Base-by-base conservation (phyloP, 1,140 invertebrate genomes). In the Drosophila aff. region DNA sequence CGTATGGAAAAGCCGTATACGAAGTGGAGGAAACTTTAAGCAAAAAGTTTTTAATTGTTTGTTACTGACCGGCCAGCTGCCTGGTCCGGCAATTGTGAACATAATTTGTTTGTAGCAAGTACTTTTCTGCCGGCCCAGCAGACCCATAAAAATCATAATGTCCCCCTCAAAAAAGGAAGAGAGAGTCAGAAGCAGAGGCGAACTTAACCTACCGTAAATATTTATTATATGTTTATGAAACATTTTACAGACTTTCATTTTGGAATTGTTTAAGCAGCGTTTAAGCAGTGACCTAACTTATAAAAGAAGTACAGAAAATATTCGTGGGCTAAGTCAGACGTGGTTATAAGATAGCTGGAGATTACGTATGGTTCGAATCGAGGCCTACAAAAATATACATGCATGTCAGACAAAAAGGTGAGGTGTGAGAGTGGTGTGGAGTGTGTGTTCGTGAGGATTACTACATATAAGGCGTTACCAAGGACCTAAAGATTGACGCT, bases 211-310 rank as follows among this genome's bases (percentile, higher is more conserved):
- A 89, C 63, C 81, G 82, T 90, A 82, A 91, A 86, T 90, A 90
- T 90, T 89, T 89, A 89, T 89, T 90, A 77, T 90, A 80, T 90
- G 85, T 91, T 90, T 90, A 82, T 89, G 85, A 85, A 90, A 90
- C 86, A 90, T 91, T 89, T 82, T 90, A 90, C 85, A 90, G 85
- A 90, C 85, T 90, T 90, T 91, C 82, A 63, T 82, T 69, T 89
- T 90, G 66, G 79, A 80, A 79, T 81, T 69, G 46, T 89, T 89
- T 59, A 87, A 87, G 79, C 79, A 73, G 82, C 76, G 76, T 57
- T 57, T 40, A 57, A 57, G 53, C 74, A 79, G 79, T 82, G 82
- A 85, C 59, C 59, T 84, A 78, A 79, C 66, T 81, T 84, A 84
- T 68, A 62, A 44, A 43, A 62, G 75, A 72, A 81, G 66, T 85